These are phyloP conservation scores for human (Homo sapiens) DNA, from an alignment of 2,113 vertebrate species.

Conservation along the genomic window DNA sequence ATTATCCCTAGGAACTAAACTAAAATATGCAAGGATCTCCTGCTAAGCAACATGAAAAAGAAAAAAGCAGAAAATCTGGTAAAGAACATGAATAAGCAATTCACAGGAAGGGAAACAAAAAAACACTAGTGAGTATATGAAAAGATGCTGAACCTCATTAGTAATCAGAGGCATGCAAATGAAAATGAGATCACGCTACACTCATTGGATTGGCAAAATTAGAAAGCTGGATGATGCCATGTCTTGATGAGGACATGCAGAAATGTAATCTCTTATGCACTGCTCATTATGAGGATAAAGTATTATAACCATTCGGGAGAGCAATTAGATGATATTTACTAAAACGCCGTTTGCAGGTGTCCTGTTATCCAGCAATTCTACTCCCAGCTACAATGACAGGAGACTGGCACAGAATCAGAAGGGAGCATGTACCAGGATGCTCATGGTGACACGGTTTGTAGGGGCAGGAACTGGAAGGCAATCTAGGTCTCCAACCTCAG, in stretches of 20 bases:
- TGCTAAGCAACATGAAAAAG: constrained; percentile 28
- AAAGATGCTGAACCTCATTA: constrained; percentile 45
- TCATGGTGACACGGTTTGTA: background rate
- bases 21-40: constrained; percentile 25
- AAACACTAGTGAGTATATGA: background rate
- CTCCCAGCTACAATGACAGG: background rate
- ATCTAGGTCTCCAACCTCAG: constrained; percentile 7
- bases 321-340: background rate
- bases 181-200: constrained; percentile 42
- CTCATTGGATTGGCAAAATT: constrained; percentile 19
- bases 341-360: background rate
- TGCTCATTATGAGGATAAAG: background rate
- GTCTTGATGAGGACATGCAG: background rate
- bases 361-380: background rate
- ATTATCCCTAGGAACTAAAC: constrained; percentile 35
- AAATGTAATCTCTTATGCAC: background rate
- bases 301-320: background rate
- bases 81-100: constrained; percentile 39
- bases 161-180: constrained; percentile 17
- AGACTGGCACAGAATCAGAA: background rate
- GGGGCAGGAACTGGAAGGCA: background rate
- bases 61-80: constrained; percentile 27
- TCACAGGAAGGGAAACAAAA: constrained; percentile 31
- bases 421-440: background rate
- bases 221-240: constrained; percentile 12